Conservation (phyloP, 1,140 invertebrate species). For the Drosophila repleta region DNA sequence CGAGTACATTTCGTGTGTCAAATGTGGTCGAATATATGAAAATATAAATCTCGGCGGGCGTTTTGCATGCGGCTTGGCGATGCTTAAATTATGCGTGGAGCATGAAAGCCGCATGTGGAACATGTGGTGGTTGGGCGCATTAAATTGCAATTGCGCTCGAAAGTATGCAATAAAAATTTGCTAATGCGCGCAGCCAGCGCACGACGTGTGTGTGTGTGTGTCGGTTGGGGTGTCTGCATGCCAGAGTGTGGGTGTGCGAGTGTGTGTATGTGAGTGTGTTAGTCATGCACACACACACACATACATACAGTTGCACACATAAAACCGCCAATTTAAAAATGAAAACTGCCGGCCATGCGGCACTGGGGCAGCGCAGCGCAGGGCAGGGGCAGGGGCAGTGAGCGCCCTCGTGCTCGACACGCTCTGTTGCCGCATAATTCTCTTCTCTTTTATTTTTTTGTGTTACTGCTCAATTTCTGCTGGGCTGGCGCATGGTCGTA, state of each 20-base stretch:
- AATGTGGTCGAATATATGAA: conserved; percentile 38
- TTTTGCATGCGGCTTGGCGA: conserved; percentile 61
- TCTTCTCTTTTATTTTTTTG: conserved; percentile 33
- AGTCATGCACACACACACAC: conserved; percentile 45
- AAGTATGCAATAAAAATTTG: conserved; percentile 83
- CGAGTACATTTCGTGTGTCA: conserved; percentile 33
- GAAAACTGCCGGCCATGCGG: conserved; percentile 71
- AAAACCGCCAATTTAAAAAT: conserved; percentile 83
- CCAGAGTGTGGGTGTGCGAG: too few relatives aligned
- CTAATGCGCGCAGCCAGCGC: conserved; percentile 74
- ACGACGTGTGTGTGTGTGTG: conserved; percentile 25
- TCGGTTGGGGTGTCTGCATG: too few relatives aligned
- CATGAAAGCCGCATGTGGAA: conserved; percentile 68
- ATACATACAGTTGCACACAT: conserved; percentile 69
- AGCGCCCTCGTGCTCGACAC: conserved; percentile 26
- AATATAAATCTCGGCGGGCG: conserved; percentile 69
- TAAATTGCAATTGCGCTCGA: conserved; percentile 81
- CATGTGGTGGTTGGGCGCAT: conserved; percentile 54
- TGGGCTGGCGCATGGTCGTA: conserved; percentile 12
- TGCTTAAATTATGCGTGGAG: conserved; percentile 77
- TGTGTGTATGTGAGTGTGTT: conserved; percentile 33
- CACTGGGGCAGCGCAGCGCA: conserved; percentile 10
- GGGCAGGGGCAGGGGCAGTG: background rate
- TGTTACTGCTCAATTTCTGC: conserved; percentile 74
- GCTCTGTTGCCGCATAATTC: conserved; percentile 67